These are phyloP conservation scores for Spisula subtruncata DNA, from an alignment of 2,888 invertebrate genomes.

Conservation along the genomic window DNA sequence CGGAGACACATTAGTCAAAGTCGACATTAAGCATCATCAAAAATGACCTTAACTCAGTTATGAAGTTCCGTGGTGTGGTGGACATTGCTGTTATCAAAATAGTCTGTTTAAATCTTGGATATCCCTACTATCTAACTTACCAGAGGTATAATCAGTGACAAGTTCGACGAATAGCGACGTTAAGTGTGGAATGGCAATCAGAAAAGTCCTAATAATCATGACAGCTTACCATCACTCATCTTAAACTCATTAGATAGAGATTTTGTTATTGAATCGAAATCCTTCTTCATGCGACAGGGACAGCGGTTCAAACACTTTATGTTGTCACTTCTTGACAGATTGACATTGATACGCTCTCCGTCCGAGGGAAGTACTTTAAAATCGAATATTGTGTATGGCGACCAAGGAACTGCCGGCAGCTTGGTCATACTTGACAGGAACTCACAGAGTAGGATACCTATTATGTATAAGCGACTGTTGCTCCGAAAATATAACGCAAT, in stretches of 20 bases:
- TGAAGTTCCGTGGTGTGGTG: too few relatives aligned
- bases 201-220: background rate
- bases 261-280: background rate
- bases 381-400: slow-evolving; percentile 26
- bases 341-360: background rate
- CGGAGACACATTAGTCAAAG: too few relatives aligned
- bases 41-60: too few relatives aligned
- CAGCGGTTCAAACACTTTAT: background rate
- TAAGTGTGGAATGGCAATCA: too few relatives aligned
- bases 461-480: too few relatives aligned
- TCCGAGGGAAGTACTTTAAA: slow-evolving; percentile 20
- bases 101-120: too few relatives aligned
- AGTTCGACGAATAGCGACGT: too few relatives aligned
- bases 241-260: background rate
- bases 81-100: too few relatives aligned
- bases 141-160: too few relatives aligned
- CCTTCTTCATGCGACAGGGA: background rate
- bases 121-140: too few relatives aligned
- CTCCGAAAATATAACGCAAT: too few relatives aligned
- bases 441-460: background rate
- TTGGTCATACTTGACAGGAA: slow-evolving; percentile 13
- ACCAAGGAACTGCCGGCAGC: slow-evolving; percentile 26
- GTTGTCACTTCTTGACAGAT: background rate
- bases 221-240: background rate
- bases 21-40: too few relatives aligned